Evolutionary conservation across 1,140 invertebrate species (phyloP), one percentile per base, ranked within the genome.

Genomic region (Calosoma granatense): DNA sequence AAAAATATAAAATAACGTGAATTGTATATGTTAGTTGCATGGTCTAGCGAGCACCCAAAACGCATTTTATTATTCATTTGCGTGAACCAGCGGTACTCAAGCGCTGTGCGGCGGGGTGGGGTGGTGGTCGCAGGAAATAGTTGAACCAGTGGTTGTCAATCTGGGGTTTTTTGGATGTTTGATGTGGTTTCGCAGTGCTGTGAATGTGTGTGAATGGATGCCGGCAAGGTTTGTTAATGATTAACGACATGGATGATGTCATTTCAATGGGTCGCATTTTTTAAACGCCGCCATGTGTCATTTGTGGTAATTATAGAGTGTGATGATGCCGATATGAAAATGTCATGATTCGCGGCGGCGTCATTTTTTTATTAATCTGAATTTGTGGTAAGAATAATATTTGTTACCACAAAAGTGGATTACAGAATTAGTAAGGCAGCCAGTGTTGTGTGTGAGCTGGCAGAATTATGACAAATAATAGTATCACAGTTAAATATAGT

Each of bases 11-110:
- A 47, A 6, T 4, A 6, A 12, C 17, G 4, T 11, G 41, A 47
- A 47, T 9, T 17, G 6, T 47, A 9, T 36, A n/a, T 47, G 41
- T 47, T 11, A n/a, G n/a, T n/a, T 47, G 15, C 15, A 47, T 17
- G 41, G 41, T 47, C 41, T 47, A 47, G 41, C 41, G 17, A 17
- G 9, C 41, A 47, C 41, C 41, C 41, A 47, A 47, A 47, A 47
- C 41, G 6, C 6, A 47, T 47, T 47, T 47, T 47, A 47, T 47
- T 47, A 47, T 47, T 47, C 17, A 47, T 47, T 12, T 17, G 41
- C 17, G n/a, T 47, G 15, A 4, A 17, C 9, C 41, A 47, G 41
- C 4, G 15, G 41, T 47, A 11, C 41, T 47, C 9, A 47, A 47
- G 17, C 41, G n/a, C n/a, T n/a, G n/a, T n/a, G n/a, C n/a, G n/a